These are phyloP conservation scores for Leucophenga maculata DNA, from an alignment of 2,888 invertebrate species.

Conservation along the genomic window DNA sequence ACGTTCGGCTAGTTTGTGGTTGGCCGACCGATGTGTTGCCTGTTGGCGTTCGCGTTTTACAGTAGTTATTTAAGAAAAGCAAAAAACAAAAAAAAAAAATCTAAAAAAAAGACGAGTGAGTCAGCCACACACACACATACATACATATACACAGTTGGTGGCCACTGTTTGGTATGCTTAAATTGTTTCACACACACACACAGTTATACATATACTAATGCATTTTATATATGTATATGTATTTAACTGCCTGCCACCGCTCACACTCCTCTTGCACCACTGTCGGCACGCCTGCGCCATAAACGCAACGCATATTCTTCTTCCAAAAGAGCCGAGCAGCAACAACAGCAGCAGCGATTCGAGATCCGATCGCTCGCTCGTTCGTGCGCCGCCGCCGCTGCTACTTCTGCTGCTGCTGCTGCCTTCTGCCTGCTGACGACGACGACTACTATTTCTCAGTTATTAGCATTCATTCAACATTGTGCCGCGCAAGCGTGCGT, in stretches of 20 bases:
- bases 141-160: conserved; percentile 17
- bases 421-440: conserved; percentile 45
- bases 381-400: conserved; percentile 37
- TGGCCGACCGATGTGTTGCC: conserved; percentile 21
- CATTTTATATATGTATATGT: neutral
- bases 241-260: neutral
- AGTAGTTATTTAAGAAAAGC: conserved; percentile 29
- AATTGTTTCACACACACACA: conserved; percentile 15
- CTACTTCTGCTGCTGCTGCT: conserved; percentile 54
- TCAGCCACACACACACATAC: conserved; percentile 38
- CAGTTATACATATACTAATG: conserved; percentile 2
- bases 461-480: conserved; percentile 65
- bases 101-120: conserved; percentile 17
- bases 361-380: neutral
- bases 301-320: conserved; percentile 5
- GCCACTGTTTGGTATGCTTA: conserved; percentile 21
- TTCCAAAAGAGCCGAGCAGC: neutral
- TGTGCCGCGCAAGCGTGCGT: conserved; percentile 65
- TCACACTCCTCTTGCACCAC: neutral
- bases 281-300: conserved; percentile 10
- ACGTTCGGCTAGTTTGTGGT: conserved; percentile 43
- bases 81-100: too few species aligned
- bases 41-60: conserved; percentile 46
- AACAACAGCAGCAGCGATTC: conserved; percentile 16
- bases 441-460: conserved; percentile 65